A percentile compares a stretch with the other conserved stretches of the same genome.
Evolutionary conservation across 2,888 invertebrate genomes (phyloP).

Genomic region (Polietes domitor): DNA sequence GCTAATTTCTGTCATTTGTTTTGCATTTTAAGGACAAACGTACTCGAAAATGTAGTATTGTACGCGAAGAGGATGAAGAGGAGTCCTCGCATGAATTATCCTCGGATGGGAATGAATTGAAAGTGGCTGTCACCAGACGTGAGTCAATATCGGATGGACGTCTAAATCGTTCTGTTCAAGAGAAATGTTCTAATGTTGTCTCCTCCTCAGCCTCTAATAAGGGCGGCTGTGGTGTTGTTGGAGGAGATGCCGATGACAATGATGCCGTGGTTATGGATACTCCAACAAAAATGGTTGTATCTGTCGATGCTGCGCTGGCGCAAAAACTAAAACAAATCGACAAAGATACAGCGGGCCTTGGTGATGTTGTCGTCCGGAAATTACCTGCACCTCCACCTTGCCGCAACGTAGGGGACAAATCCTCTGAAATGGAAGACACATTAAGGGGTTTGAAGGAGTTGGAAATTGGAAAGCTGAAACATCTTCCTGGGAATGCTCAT

Average conservation of each 20-base stretch:
- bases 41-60: conserved; percentile 94
- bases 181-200: conserved; percentile 76
- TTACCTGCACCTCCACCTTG: conserved; percentile 49
- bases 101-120: conserved; percentile 83
- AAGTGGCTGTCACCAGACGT: conserved; percentile 83
- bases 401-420: conserved; percentile 60
- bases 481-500: conserved; percentile 72
- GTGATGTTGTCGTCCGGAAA: not conserved
- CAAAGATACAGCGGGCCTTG: conserved; percentile 62
- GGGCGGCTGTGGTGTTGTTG: not conserved
- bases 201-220: conserved; percentile 80
- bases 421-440: conserved; percentile 63
- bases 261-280: conserved; percentile 77
- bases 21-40: conserved; percentile 81
- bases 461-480: conserved; percentile 78
- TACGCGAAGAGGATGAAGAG: conserved; percentile 95
- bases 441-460: conserved; percentile 76
- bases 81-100: conserved; percentile 84
- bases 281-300: conserved; percentile 82
- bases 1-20: conserved; percentile 34
- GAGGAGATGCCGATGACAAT: conserved; percentile 18
- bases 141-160: conserved; percentile 92
- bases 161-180: conserved; percentile 86
- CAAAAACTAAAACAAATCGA: conserved; percentile 76
- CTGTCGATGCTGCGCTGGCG: conserved; percentile 74